Conservation (phyloP, 2,888 invertebrate species). For the Macaria notata region DNA sequence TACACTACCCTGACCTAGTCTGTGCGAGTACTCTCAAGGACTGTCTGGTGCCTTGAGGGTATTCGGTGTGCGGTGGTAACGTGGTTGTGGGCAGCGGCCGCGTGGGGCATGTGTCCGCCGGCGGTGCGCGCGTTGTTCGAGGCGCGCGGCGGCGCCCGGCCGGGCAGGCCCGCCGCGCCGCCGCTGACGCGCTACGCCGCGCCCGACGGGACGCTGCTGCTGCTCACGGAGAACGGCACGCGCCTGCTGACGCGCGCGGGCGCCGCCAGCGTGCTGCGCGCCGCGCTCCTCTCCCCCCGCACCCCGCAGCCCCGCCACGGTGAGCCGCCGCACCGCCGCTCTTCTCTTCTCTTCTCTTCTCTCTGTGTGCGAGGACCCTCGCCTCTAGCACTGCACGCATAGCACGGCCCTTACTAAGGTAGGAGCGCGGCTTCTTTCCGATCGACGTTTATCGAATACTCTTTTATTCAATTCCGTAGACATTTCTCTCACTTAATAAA, state of each 20-base stretch:
- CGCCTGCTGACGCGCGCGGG: conserved; percentile 80
- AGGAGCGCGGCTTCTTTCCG: conserved; percentile 63
- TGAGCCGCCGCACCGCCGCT: conserved; percentile 78
- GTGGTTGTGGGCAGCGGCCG: conserved; percentile 78
- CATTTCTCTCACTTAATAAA: conserved; percentile 22
- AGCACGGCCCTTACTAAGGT: conserved; percentile 73
- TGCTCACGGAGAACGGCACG: conserved; percentile 85
- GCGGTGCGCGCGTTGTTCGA: conserved; percentile 81
- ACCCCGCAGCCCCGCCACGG: conserved; percentile 78
- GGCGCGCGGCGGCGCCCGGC: conserved; percentile 45
- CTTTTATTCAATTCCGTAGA: conserved; percentile 18
- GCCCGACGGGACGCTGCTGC: conserved; percentile 83
- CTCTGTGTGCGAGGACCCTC: conserved; percentile 75
- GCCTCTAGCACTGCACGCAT: conserved; percentile 80
- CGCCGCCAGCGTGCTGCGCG: conserved; percentile 79
- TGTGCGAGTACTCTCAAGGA: conserved; percentile 68
- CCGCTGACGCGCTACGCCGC: conserved; percentile 84
- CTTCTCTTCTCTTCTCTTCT: conserved; percentile 56
- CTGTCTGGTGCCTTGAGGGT: conserved; percentile 65
- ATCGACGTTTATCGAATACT: conserved; percentile 19
- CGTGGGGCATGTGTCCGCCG: conserved; percentile 76
- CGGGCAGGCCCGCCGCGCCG: conserved; percentile 68
- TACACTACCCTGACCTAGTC: conserved; percentile 67
- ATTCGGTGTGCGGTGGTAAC: conserved; percentile 72
- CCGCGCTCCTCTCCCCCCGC: conserved; percentile 80